These are phyloP conservation scores for Amphilophus citrinellus DNA, from an alignment of 2,113 vertebrate genomes.

Conservation along the genomic window DNA sequence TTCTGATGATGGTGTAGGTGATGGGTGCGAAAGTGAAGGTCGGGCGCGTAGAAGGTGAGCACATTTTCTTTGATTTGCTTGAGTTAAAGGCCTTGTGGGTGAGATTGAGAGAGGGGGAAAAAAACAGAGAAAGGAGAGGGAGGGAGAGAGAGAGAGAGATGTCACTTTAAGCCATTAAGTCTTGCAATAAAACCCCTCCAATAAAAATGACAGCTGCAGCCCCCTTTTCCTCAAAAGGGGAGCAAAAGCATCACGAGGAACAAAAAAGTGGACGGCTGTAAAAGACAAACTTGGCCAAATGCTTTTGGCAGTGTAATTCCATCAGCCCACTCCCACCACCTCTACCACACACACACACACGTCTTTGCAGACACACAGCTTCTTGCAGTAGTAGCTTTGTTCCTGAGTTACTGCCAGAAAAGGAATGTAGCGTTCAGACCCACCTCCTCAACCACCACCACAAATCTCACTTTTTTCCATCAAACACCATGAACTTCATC, in stretches of 20 bases:
- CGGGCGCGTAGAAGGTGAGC: conserved; percentile 35
- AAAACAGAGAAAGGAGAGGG: background rate
- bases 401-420: conserved; percentile 79
- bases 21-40: conserved; percentile 52
- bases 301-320: conserved; percentile 71
- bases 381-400: conserved; percentile 78
- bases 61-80: conserved; percentile 71
- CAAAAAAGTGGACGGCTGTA: conserved; percentile 80
- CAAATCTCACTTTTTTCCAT: conserved; percentile 61
- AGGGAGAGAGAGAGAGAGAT: conserved; percentile 49
- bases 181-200: conserved; percentile 80
- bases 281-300: conserved; percentile 81
- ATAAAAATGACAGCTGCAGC: conserved; percentile 86
- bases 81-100: conserved; percentile 56
- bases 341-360: conserved; percentile 52
- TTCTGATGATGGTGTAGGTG: conserved; percentile 35
- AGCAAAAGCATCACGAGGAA: conserved; percentile 79
- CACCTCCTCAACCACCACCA: conserved; percentile 8
- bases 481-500: conserved; percentile 78
- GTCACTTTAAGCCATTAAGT: conserved; percentile 84
- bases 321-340: conserved; percentile 49
- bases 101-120: conserved; percentile 27
- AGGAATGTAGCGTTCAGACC: conserved; percentile 72
- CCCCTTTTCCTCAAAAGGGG: conserved; percentile 78
- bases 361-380: conserved; percentile 47